phyloP scores from a whole-genome alignment of 1,140 invertebrate species.

The Triops longicaudatus region DNA sequence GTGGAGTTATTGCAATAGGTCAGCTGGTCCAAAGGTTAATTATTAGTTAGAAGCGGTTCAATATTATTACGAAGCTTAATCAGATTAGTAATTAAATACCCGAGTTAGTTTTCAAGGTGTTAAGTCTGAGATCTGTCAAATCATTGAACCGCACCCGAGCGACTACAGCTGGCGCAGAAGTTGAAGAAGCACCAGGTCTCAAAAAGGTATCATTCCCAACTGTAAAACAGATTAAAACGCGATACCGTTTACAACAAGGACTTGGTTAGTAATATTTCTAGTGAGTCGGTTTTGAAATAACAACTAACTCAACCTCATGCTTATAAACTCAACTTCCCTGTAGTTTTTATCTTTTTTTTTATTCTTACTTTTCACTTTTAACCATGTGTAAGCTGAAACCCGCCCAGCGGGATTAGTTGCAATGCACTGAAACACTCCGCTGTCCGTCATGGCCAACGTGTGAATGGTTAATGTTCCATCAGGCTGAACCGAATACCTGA shows the following conservation, averaged over 20 bases:
- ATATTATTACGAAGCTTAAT: not conserved
- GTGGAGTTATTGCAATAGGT: too few species aligned
- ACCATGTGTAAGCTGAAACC: conserved; percentile 78
- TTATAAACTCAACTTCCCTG: not conserved
- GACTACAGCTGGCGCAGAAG: conserved; percentile 1
- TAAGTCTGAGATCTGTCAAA: conserved; percentile 22
- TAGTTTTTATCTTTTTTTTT: not conserved
- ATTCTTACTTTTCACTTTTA: conserved; percentile 90
- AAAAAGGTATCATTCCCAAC: conserved; percentile 2
- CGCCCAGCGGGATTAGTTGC: conserved; percentile 81
- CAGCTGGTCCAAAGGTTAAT: not conserved
- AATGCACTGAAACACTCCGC: conserved; percentile 92
- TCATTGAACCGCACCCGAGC: conserved; percentile 25
- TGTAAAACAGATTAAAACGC: conserved; percentile 8
- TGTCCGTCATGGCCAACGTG: conserved; percentile 71
- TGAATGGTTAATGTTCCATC: conserved; percentile 75
- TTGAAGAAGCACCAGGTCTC: conserved; percentile 5
- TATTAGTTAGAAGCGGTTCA: not conserved
- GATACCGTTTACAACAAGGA: not conserved
- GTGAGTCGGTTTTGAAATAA: not conserved
- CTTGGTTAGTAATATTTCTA: not conserved
- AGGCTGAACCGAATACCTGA: conserved; percentile 57
- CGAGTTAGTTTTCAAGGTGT: conserved; percentile 6
- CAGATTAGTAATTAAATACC: not conserved
- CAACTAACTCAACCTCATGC: not conserved